Conservation (phyloP, 2,113 vertebrate genomes). For the Glaucomys volans region DNA sequence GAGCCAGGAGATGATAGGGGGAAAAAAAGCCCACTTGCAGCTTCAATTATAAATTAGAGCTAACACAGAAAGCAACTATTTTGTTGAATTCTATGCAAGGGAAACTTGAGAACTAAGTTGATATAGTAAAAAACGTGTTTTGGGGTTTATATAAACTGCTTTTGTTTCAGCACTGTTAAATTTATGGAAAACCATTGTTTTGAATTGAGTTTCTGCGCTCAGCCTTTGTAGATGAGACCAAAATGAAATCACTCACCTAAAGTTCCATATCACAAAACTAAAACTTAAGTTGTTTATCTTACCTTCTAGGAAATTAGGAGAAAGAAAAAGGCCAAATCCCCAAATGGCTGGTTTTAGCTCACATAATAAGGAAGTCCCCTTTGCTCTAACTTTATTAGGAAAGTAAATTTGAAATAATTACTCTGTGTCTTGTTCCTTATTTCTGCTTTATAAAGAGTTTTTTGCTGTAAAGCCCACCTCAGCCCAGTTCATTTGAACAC, state of each 20-base stretch:
- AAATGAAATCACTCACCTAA: neutral
- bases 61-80: conserved; percentile 40
- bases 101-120: conserved; percentile 20
- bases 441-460: neutral
- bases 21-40: conserved; percentile 9
- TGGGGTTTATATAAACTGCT: neutral
- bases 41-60: neutral
- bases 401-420: neutral
- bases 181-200: neutral
- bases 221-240: neutral
- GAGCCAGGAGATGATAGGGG: conserved; percentile 8
- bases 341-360: neutral
- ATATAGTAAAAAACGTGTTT: neutral
- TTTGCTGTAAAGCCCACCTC: neutral
- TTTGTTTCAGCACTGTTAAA: conserved; percentile 3
- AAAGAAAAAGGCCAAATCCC: neutral
- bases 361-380: neutral
- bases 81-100: conserved; percentile 50
- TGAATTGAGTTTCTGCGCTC: neutral
- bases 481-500: neutral
- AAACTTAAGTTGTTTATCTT: neutral
- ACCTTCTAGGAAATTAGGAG: neutral
- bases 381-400: neutral
- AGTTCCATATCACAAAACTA: neutral
- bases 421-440: neutral